Evolutionary conservation across 2,797 vertebrate genomes (phyloP), one percentile per base, ranked within the genome.

Genomic region (Coluber constrictor): DNA sequence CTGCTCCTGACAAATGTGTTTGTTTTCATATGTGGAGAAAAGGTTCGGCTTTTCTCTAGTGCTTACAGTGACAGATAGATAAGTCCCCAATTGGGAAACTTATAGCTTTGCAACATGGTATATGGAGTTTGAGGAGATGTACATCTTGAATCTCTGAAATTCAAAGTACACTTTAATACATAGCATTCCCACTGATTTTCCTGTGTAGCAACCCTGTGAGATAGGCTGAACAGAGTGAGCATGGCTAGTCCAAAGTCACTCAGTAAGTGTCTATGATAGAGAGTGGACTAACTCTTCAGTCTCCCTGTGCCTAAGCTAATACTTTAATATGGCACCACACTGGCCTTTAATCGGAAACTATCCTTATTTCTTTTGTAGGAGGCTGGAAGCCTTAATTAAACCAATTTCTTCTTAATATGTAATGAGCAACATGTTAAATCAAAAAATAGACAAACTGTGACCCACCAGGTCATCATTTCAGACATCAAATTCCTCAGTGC

Each of bases 21-120:
- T 96, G 95, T 94, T 96, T 93, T 95, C 95, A 93, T 93, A 94
- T 96, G 55, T 86, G 29, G 94, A 95, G 90, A 95, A 88, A 95
- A 51, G 92, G 90, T 83, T 87, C 95, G 95, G 95, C 91, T 92
- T 95, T 96, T 93, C 94, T 94, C 94, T 94, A 94, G 96, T 93
- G 94, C 95, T 95, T 92, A 96, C 93, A 94, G 92, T 96, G 96
- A 54, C 95, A 43, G 16, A 51, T n/a, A 16, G 63, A 9, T 59
- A 11, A 87, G 8, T 74, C 87, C 61, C 13, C 29, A 10, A n/a
- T 37, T 47, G 54, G 25, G 29, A 11, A 87, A 66, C 5, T 27
- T 66, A 37, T 70, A 87, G 10, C 9, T 88, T 66, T 54, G 47
- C 43, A 87, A 55, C 13, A 25, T 32, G 23, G 32, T 13, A 66